Percentiles rank a stretch among this genome's conserved stretches.
Evolutionary conservation across 2,888 invertebrate species (phyloP).

Genomic region (Agrochola litura): DNA sequence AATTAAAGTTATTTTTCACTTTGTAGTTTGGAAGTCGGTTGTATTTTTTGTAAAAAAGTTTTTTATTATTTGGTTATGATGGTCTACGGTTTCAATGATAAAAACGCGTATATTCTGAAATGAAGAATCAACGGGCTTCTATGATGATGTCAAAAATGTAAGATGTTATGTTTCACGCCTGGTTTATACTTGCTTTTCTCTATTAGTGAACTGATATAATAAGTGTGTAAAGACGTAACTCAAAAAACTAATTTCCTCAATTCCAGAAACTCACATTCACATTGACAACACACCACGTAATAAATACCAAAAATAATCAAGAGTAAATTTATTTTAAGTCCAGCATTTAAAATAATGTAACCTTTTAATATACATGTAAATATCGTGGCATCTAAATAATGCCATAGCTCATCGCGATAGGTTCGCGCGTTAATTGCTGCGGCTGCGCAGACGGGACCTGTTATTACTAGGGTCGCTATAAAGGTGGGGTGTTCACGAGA

Average conservation of each 20-base stretch:
- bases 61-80: no score
- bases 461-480: conserved; percentile 69
- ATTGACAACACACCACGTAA: neutral
- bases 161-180: neutral
- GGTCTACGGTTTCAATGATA: no score
- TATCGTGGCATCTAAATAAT: conserved; percentile 78
- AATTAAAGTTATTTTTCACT: no score
- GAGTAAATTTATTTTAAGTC: conserved; percentile 16
- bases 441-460: conserved; percentile 69
- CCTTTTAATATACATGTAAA: conserved; percentile 73
- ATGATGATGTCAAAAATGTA: no score
- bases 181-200: neutral
- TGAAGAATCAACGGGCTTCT: no score
- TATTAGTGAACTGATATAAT: neutral
- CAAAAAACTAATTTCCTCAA: conserved; percentile 12
- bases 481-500: conserved; percentile 41
- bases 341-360: conserved; percentile 61
- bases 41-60: no score
- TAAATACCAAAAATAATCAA: conserved; percentile 50
- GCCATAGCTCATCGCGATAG: conserved; percentile 77
- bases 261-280: neutral
- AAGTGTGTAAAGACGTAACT: conserved; percentile 11
- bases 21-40: no score
- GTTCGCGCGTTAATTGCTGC: conserved; percentile 81
- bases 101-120: no score